Conservation (phyloP, 2,888 invertebrate species). For the Tetragnatha montana region DNA sequence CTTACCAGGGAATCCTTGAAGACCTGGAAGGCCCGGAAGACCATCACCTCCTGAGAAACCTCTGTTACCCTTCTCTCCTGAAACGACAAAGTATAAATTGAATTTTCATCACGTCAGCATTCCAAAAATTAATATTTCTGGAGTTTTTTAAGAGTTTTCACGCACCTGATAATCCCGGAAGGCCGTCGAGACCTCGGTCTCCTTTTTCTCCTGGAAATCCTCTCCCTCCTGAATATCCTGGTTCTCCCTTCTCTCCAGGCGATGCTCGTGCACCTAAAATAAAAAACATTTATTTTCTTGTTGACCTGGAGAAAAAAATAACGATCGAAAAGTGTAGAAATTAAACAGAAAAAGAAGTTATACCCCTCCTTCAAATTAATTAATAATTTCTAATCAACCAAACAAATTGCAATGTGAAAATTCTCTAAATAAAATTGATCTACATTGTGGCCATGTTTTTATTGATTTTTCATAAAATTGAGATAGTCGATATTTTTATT, state of each 20-base stretch:
- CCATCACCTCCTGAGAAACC: conserved; percentile 75
- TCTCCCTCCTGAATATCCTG: conserved; percentile 65
- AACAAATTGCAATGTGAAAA: too few relatives aligned
- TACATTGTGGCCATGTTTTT: too few relatives aligned
- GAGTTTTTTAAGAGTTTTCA: neutral
- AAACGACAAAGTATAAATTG: neutral
- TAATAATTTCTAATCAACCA: too few relatives aligned
- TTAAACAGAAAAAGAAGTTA: too few relatives aligned
- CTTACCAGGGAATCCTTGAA: conserved; percentile 73
- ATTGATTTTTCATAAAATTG: too few relatives aligned
- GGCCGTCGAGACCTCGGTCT: conserved; percentile 83
- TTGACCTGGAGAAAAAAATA: too few relatives aligned
- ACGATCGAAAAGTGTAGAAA: too few relatives aligned
- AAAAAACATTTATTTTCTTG: neutral
- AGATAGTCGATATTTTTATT: too few relatives aligned
- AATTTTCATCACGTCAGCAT: neutral
- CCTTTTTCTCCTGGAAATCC: conserved; percentile 80
- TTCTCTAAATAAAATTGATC: too few relatives aligned
- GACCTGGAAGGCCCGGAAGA: conserved; percentile 75
- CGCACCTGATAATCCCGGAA: conserved; percentile 77
- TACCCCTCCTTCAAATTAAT: too few relatives aligned
- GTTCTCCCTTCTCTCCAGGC: conserved; percentile 81
- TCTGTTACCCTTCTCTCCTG: conserved; percentile 63
- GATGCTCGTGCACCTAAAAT: conserved; percentile 84
- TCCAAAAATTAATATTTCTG: too few relatives aligned